These are phyloP conservation scores for Euthynnus affinis DNA, from an alignment of 2,797 vertebrate genomes.

Conservation along the genomic window DNA sequence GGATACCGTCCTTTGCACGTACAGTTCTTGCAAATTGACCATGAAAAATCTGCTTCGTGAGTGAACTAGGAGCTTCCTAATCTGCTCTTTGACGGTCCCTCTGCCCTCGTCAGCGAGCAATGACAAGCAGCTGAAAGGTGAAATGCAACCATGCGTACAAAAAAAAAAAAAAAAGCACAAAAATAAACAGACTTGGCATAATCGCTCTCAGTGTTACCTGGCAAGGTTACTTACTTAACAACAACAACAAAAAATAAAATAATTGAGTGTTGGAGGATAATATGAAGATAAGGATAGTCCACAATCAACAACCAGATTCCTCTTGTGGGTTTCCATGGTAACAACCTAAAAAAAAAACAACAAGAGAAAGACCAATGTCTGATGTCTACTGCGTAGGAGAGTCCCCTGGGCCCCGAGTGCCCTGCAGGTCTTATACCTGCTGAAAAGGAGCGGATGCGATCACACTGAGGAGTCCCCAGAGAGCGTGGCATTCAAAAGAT, in stretches of 20 bases:
- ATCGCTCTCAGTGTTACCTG: background rate
- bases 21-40: conserved; percentile 33
- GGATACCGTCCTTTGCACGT: conserved; percentile 19
- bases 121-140: conserved; percentile 22
- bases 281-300: conserved; percentile 45
- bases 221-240: background rate
- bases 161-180: background rate
- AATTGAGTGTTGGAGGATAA: conserved; percentile 31
- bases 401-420: conserved; percentile 44
- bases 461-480: conserved; percentile 43
- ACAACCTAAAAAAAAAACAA: conserved; percentile 64
- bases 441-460: conserved; percentile 38
- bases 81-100: conserved; percentile 10
- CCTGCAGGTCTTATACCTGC: conserved; percentile 47
- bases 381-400: conserved; percentile 64
- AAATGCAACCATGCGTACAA: background rate
- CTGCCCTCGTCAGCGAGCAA: conserved; percentile 8
- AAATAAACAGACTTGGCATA: background rate
- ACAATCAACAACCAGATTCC: conserved; percentile 32
- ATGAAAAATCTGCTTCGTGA: conserved; percentile 50
- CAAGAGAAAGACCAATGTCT: conserved; percentile 4
- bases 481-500: background rate
- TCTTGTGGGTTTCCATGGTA: conserved; percentile 75
- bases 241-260: conserved; percentile 7
- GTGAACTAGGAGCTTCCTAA: conserved; percentile 30